Evolutionary conservation across 1,140 invertebrate species (phyloP).

Genomic region (Myzus persicae): DNA sequence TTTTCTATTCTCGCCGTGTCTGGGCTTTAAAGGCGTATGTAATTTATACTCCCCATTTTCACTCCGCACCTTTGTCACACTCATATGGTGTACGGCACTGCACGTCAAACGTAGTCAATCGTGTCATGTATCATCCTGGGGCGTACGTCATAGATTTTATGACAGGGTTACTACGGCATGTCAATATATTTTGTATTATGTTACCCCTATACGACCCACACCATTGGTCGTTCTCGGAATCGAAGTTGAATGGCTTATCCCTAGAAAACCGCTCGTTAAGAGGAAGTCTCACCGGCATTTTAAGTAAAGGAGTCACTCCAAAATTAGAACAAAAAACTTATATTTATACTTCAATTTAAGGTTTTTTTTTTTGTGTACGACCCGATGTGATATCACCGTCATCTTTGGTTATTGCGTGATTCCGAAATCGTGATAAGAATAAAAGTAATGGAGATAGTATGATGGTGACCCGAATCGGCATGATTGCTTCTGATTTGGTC

Average conservation of each 20-base stretch:
- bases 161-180: neutral
- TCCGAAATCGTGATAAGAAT: too few species aligned
- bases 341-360: too few species aligned
- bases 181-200: neutral
- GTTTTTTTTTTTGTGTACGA: too few species aligned
- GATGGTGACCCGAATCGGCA: too few species aligned
- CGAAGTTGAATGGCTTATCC: neutral
- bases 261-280: neutral
- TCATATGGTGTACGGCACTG: neutral
- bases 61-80: neutral
- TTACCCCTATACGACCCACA: neutral
- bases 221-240: neutral
- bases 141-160: neutral
- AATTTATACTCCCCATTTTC: neutral
- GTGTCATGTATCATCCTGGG: neutral
- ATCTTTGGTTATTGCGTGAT: too few species aligned
- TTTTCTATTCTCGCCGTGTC: neutral
- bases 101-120: neutral
- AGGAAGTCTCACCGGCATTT: neutral
- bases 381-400: too few species aligned
- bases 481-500: too few species aligned
- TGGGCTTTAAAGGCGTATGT: neutral
- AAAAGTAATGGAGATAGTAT: too few species aligned
- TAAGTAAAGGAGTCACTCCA: neutral
- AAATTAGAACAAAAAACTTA: neutral